Percentiles rank a stretch among this genome's conserved stretches.
Evolutionary conservation across 2,797 vertebrate species (phyloP).

Genomic region (Knipowitschia caucasica): DNA sequence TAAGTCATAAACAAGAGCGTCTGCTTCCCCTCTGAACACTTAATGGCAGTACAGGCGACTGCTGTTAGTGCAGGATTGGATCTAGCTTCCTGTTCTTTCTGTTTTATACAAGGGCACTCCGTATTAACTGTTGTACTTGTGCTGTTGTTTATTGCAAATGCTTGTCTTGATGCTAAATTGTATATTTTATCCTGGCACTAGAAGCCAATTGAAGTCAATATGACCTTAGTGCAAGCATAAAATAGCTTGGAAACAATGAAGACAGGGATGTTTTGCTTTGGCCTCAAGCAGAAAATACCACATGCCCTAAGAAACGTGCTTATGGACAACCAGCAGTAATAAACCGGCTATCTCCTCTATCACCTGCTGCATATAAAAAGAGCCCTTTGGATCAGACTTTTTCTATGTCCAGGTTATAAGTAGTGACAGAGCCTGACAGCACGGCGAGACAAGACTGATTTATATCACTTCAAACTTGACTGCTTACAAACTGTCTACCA

Average conservation of each 20-base stretch:
- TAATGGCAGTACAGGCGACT: slow-evolving; percentile 6
- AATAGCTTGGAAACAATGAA: not conserved
- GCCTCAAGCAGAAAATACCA: not conserved
- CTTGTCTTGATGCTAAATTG: not conserved
- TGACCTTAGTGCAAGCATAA: not conserved
- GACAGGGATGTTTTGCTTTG: not conserved
- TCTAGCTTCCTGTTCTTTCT: not conserved
- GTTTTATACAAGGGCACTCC: slow-evolving; percentile 5
- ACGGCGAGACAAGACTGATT: slow-evolving; percentile 22
- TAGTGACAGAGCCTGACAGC: not conserved
- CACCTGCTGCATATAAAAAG: slow-evolving; percentile 16
- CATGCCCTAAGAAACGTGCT: slow-evolving; percentile 26
- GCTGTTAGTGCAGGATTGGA: slow-evolving; percentile 5
- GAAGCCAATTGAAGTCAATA: not conserved
- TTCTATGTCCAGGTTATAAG: not conserved
- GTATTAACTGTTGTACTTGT: slow-evolving; percentile 31
- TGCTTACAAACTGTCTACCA: slow-evolving; percentile 23
- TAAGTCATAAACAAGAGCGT: slow-evolving; percentile 57
- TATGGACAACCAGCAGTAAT: slow-evolving; percentile 33
- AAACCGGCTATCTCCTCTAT: slow-evolving; percentile 16
- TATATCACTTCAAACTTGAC: slow-evolving; percentile 38
- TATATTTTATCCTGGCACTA: not conserved
- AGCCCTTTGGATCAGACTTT: not conserved
- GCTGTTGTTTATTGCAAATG: not conserved
- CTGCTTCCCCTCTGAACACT: slow-evolving; percentile 39